phyloP scores from a whole-genome alignment of 2,888 invertebrate genomes.

The Sphaeridia pumilis region DNA sequence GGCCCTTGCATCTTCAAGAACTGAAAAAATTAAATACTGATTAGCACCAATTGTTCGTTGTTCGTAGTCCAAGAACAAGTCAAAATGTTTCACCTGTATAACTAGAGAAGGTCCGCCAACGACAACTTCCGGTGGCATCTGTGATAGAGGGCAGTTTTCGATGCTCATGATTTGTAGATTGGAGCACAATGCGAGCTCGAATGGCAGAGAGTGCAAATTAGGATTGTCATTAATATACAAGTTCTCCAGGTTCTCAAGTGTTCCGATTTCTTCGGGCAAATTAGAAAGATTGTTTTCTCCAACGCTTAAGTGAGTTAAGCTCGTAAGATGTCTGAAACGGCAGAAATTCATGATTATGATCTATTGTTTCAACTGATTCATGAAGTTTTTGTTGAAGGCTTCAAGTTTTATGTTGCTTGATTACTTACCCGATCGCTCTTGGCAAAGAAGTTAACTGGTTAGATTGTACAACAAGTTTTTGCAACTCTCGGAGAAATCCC shows the following conservation, averaged over 20 bases:
- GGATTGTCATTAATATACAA: slow-evolving; percentile 97
- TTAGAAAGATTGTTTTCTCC: slow-evolving; percentile 93
- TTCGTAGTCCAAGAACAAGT: too few species aligned
- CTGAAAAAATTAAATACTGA: too few species aligned
- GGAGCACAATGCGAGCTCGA: slow-evolving; percentile 91
- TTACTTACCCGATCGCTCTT: slow-evolving; percentile 75
- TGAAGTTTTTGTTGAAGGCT: too few species aligned
- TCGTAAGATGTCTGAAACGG: slow-evolving; percentile 67
- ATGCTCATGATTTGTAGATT: slow-evolving; percentile 99
- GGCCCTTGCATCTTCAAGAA: slow-evolving; percentile 84
- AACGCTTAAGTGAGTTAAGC: slow-evolving; percentile 78
- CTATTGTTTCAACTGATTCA: too few species aligned
- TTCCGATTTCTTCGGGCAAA: slow-evolving; percentile 94
- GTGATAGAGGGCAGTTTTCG: slow-evolving; percentile 95
- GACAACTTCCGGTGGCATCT: slow-evolving; percentile 94
- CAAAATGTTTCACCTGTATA: slow-evolving; percentile 82
- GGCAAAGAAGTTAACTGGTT: slow-evolving; percentile 89
- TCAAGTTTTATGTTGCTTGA: too few species aligned
- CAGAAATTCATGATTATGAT: too few species aligned
- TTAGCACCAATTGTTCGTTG: too few species aligned
- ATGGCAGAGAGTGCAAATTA: slow-evolving; percentile 88
- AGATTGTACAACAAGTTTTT: slow-evolving; percentile 87
- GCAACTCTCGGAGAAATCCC: slow-evolving; percentile 84
- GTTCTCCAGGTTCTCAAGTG: slow-evolving; percentile 86
- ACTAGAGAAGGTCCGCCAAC: slow-evolving; percentile 94